These are phyloP conservation scores for Oxytorus armatus DNA, from an alignment of 2,888 invertebrate species.

Conservation along the genomic window DNA sequence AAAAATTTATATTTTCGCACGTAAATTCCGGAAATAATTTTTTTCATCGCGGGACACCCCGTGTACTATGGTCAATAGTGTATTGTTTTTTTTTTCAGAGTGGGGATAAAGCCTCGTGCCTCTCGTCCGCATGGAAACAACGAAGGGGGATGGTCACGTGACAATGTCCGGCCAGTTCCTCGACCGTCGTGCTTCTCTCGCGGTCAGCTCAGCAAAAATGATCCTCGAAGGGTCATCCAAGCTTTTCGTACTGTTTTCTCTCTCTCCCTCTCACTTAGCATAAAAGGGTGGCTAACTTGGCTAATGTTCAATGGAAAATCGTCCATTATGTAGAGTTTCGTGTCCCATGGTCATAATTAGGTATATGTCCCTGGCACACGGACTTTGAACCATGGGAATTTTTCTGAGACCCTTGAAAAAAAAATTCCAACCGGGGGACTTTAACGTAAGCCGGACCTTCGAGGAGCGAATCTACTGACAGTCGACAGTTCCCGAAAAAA, in stretches of 20 bases:
- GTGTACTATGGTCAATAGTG: constrained; percentile 2
- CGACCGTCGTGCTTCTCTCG: constrained; percentile 68
- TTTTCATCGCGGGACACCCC: constrained; percentile 15
- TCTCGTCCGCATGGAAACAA: constrained; percentile 49
- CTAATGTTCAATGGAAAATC: constrained; percentile 65
- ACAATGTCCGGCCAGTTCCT: constrained; percentile 78
- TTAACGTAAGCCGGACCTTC: constrained; percentile 50
- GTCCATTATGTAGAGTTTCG: constrained; percentile 71
- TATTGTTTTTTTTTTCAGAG: background rate
- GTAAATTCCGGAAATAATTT: background rate
- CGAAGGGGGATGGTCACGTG: constrained; percentile 75
- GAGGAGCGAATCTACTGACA: constrained; percentile 65
- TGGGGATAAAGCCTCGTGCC: constrained; percentile 65
- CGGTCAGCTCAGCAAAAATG: constrained; percentile 58
- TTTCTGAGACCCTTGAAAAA: constrained; percentile 66
- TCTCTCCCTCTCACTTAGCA: constrained; percentile 62
- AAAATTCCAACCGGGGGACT: constrained; percentile 16
- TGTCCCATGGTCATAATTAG: constrained; percentile 84
- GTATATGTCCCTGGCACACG: constrained; percentile 69
- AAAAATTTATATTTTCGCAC: background rate
- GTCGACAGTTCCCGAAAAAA: constrained; percentile 34
- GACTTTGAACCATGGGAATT: constrained; percentile 81
- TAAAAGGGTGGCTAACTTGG: constrained; percentile 65
- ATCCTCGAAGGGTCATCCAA: constrained; percentile 69
- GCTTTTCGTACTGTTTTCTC: constrained; percentile 49